Percentiles rank a stretch among this genome's conserved stretches.
Evolutionary conservation across 1,140 invertebrate species (phyloP).

Genomic region (Drosophila bocqueti): DNA sequence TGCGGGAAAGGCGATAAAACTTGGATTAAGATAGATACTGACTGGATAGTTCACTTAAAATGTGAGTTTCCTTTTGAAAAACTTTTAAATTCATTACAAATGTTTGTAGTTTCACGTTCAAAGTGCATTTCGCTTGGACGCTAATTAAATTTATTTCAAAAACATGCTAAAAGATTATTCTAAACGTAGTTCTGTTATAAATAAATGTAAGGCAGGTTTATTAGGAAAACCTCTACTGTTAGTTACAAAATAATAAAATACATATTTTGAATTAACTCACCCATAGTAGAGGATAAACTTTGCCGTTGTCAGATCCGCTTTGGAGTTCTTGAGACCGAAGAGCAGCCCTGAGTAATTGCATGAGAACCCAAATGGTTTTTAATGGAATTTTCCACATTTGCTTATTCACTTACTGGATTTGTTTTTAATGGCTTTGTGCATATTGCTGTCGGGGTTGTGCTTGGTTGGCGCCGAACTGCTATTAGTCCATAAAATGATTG

Average conservation of each 20-base stretch:
- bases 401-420: slow-evolving; percentile 68
- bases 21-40: neutral
- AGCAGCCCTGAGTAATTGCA: slow-evolving; percentile 53
- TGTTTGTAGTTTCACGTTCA: neutral
- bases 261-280: slow-evolving; percentile 20
- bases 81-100: neutral
- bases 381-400: slow-evolving; percentile 19
- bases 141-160: neutral
- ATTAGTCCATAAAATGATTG: slow-evolving; percentile 46
- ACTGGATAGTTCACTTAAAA: neutral
- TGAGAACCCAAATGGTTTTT: slow-evolving; percentile 3
- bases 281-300: slow-evolving; percentile 78
- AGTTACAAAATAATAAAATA: neutral
- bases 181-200: neutral
- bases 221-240: neutral
- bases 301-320: slow-evolving; percentile 66
- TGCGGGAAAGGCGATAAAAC: slow-evolving; percentile 1
- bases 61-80: neutral
- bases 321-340: slow-evolving; percentile 69
- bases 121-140: neutral
- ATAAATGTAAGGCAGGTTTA: neutral
- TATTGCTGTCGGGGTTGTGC: slow-evolving; percentile 28
- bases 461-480: slow-evolving; percentile 13
- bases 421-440: slow-evolving; percentile 78
- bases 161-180: neutral